Percentiles rank a stretch among this genome's conserved stretches.
phyloP scores from a whole-genome alignment of 2,797 vertebrate genomes.

The Coluber constrictor region DNA sequence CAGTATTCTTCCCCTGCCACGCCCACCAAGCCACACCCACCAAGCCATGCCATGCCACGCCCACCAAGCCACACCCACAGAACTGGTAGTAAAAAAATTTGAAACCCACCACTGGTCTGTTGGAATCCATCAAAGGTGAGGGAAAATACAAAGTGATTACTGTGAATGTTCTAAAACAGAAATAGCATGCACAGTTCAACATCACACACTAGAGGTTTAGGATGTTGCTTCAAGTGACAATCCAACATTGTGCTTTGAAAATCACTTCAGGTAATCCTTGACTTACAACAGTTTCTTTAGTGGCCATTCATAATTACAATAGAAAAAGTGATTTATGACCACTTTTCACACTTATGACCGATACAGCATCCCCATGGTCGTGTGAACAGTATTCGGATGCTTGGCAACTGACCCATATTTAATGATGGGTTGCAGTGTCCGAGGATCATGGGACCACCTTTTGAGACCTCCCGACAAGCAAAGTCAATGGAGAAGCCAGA shows the following conservation, averaged over 20 bases:
- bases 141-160: neutral
- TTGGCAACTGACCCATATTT: neutral
- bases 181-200: neutral
- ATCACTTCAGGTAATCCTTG: neutral
- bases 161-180: neutral
- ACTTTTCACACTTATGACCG: neutral
- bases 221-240: neutral
- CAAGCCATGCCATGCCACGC: too few relatives aligned
- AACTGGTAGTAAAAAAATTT: too few relatives aligned
- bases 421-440: neutral
- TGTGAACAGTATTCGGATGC: neutral
- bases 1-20: too few relatives aligned
- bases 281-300: neutral
- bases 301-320: neutral
- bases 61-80: too few relatives aligned
- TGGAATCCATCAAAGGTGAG: neutral
- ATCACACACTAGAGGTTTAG: neutral
- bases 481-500: neutral
- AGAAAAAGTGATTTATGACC: neutral
- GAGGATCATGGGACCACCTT: neutral
- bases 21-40: too few relatives aligned
- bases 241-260: neutral
- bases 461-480: neutral
- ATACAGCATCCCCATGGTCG: neutral
- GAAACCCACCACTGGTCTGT: neutral